These are phyloP conservation scores for Anguilla pacifica DNA, from an alignment of 2,797 vertebrate species.

Conservation along the genomic window DNA sequence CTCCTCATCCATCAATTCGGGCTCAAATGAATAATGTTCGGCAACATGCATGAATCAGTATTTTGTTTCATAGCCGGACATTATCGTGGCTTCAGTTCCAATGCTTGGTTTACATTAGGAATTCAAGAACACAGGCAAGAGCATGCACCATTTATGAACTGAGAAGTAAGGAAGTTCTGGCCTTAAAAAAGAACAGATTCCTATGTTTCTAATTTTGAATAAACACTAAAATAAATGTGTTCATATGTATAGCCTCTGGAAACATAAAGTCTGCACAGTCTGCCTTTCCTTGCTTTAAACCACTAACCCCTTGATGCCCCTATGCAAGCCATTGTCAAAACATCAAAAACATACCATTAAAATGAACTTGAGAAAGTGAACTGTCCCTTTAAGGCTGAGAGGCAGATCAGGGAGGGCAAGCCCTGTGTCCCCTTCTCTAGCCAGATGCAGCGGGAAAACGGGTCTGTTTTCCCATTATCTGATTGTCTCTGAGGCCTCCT, in stretches of 20 bases:
- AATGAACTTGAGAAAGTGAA: background rate
- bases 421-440: background rate
- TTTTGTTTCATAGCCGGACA: background rate
- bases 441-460: background rate
- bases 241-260: background rate
- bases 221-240: background rate
- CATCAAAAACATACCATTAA: background rate
- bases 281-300: background rate
- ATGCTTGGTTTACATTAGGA: background rate
- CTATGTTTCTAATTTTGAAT: background rate
- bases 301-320: background rate
- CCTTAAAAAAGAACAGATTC: background rate
- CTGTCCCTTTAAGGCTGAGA: background rate
- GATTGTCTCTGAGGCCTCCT: conserved; percentile 3
- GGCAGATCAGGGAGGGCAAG: background rate
- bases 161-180: background rate
- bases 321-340: background rate
- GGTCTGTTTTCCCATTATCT: conserved; percentile 3
- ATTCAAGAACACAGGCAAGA: background rate
- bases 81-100: background rate
- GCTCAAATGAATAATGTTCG: background rate
- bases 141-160: background rate
- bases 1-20: background rate
- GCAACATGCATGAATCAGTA: background rate
- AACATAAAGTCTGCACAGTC: background rate